Conservation (phyloP, 2,797 vertebrate genomes). For the Coreius guichenoti region DNA sequence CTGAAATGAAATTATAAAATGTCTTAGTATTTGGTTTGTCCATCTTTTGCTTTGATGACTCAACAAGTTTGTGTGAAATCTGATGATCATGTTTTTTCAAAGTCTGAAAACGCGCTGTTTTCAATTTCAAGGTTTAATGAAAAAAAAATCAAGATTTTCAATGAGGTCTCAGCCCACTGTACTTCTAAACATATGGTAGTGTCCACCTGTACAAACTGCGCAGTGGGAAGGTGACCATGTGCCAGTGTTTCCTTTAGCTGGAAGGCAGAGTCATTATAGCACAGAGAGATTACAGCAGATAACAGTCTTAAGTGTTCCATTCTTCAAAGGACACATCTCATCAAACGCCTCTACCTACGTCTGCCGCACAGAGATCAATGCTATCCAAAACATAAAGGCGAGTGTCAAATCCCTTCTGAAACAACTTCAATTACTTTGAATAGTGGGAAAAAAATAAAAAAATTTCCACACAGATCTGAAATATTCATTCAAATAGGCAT, state of each 20-base stretch:
- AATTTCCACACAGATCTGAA: not conserved
- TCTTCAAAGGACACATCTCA: slow-evolving; percentile 51
- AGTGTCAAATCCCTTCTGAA: slow-evolving; percentile 48
- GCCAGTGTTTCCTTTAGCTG: slow-evolving; percentile 43
- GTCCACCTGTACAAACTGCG: slow-evolving; percentile 32
- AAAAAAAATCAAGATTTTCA: not conserved
- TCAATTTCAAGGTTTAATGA: not conserved
- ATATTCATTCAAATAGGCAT: too few species aligned
- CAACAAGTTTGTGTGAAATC: not conserved
- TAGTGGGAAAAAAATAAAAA: not conserved
- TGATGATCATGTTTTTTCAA: not conserved
- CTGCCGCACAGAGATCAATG: slow-evolving; percentile 50
- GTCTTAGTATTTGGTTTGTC: not conserved
- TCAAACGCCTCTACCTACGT: slow-evolving; percentile 28
- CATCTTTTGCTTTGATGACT: not conserved
- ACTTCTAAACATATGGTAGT: slow-evolving; percentile 11
- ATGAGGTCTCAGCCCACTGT: not conserved
- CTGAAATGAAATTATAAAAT: not conserved
- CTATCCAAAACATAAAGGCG: slow-evolving; percentile 42
- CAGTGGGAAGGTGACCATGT: slow-evolving; percentile 35
- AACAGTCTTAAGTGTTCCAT: slow-evolving; percentile 52
- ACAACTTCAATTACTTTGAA: slow-evolving; percentile 25
- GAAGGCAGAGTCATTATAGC: slow-evolving; percentile 47
- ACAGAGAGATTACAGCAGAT: slow-evolving; percentile 54
- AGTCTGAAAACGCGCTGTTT: not conserved